A percentile compares a stretch with the other conserved stretches of the same genome.
phyloP scores from a whole-genome alignment of 2,797 vertebrate genomes.

The Micrastur ruficollis region DNA sequence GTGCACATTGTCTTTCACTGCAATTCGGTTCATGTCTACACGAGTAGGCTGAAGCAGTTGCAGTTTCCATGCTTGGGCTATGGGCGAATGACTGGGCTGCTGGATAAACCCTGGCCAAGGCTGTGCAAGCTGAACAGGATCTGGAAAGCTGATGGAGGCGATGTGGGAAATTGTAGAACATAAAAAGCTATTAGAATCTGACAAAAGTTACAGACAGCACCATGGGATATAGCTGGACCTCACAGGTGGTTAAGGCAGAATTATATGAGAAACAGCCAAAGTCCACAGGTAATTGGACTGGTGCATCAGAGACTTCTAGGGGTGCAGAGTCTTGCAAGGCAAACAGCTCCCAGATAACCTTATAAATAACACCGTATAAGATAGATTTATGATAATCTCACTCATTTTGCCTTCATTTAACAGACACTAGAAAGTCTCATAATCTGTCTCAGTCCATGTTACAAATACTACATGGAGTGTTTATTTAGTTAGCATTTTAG shows the following conservation, averaged over 20 bases:
- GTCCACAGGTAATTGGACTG: neutral
- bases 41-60: neutral
- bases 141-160: neutral
- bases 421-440: neutral
- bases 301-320: neutral
- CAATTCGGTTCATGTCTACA: fast-evolving
- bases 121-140: neutral
- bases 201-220: neutral
- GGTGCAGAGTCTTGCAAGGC: neutral
- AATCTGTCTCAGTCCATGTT: fast-evolving
- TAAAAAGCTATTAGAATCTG: neutral
- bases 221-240: neutral
- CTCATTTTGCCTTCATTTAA: neutral
- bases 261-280: neutral
- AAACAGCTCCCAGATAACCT: neutral
- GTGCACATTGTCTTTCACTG: neutral
- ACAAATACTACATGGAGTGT: neutral
- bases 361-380: neutral
- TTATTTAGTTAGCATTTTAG: neutral
- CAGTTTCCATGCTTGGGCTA: neutral
- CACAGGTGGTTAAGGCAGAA: neutral
- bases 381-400: neutral
- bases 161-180: fast-evolving
- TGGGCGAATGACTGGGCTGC: fast-evolving
- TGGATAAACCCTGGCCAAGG: neutral